Evolutionary conservation across 35 echinoderm and acorn worm genomes (phyloP).

Genomic region (Ophioderma brevispina): DNA sequence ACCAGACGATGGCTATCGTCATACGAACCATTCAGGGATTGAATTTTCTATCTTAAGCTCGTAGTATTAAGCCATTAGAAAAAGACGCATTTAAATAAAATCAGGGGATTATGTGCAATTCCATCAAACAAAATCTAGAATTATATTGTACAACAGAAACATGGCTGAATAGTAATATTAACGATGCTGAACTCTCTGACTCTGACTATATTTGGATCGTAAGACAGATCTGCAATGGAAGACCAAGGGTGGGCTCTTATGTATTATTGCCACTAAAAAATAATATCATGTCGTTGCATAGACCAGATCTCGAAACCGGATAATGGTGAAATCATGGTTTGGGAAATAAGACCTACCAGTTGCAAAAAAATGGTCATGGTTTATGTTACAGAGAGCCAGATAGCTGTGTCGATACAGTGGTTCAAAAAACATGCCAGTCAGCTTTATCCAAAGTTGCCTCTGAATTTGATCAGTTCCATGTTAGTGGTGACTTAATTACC

Average conservation of each 20-base stretch:
- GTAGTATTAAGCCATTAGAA: background rate
- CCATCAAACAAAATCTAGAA: background rate
- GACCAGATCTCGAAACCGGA: background rate
- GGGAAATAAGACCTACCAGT: background rate
- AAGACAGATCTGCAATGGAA: background rate
- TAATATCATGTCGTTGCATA: background rate
- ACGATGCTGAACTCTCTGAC: background rate
- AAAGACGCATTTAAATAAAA: background rate
- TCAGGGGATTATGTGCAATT: background rate
- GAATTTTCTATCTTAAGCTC: background rate
- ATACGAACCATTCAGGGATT: background rate
- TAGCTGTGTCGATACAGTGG: background rate
- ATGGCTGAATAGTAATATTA: background rate
- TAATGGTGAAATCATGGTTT: background rate
- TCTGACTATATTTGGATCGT: background rate
- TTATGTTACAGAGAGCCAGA: conserved; percentile 6
- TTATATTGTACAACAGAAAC: background rate
- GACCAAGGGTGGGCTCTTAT: conserved; percentile 6
- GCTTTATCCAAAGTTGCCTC: background rate
- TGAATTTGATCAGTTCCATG: background rate
- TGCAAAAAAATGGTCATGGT: background rate
- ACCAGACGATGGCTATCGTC: background rate
- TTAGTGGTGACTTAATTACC: too few relatives aligned
- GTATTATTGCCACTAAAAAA: background rate
- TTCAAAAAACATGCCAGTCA: background rate